Base-by-base conservation (phyloP, 2,888 invertebrate genomes). In the Nomada goodeniana region DNA sequence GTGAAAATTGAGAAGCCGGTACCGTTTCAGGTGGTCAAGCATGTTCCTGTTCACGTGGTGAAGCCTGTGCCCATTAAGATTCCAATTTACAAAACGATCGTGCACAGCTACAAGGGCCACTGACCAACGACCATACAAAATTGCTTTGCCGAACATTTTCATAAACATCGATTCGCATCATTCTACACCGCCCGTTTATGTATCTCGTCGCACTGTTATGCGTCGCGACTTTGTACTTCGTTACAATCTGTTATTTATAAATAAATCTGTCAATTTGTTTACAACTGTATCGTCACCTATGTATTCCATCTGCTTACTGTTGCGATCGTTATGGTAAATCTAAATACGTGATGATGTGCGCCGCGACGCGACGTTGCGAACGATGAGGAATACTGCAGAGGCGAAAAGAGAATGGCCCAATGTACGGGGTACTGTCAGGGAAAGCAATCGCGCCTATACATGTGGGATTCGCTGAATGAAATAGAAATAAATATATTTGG, bases 1-100 rank as follows among this genome's bases (percentile, higher is more conserved):
- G 95, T 96, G 71, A 96, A 96, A 0, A 95, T 96, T 0, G 96
- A 96, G 87, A 96, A 96, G 90, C 96, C 96, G 0, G 96, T 96
- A 18, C 96, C 96, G 0, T 96, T 96, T 89, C 95, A 95, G 0
- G 96, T 96, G 0, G 96, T 96, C 86, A 96, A 95, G 89, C 93
- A 93, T 1, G 95, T 96, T 0, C 96, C 96, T 23, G 95, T 96
- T 57, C 96, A 96, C 0, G 95, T 95, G 75, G 94, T 96, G 69
- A 96, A 96, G 86, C 95, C 95, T 1, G 95, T 96, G 11, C 96
- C 96, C 13, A 96, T 96, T 55, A 95, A 96, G 90, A 96, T 96
- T 59, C 96, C 96, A 0, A 95, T 96, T 4, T 95, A 96, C 90
- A 96, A 96, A 93, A 95, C 96, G 29, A 95, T 96, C 76, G 95